Conservation (phyloP, 2,113 vertebrate species). For the Plotosus lineatus region DNA sequence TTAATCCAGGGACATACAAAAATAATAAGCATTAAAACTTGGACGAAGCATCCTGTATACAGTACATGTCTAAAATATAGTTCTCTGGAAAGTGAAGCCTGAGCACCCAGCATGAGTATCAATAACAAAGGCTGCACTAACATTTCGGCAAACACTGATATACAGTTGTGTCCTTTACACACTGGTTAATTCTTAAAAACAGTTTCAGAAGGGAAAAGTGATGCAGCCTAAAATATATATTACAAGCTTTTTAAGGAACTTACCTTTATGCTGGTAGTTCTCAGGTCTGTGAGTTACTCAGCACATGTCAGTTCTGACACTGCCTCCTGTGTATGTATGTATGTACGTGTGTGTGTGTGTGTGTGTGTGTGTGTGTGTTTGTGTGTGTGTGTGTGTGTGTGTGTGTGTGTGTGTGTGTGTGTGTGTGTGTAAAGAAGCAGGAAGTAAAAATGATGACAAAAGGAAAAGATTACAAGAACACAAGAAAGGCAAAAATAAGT, state of each 20-base stretch:
- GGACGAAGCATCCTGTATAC: neutral
- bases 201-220: neutral
- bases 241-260: neutral
- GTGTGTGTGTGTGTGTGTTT: neutral
- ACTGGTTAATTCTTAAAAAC: neutral
- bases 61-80: neutral
- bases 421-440: constrained; percentile 42
- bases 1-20: neutral
- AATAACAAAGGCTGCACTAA: neutral
- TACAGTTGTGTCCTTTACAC: neutral
- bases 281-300: constrained; percentile 19
- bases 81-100: neutral
- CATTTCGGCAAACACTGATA: neutral
- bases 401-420: too few relatives aligned
- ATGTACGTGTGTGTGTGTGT: neutral
- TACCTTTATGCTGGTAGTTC: constrained; percentile 3
- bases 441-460: constrained; percentile 51
- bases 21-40: neutral
- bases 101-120: neutral
- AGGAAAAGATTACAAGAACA: neutral
- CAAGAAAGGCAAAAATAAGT: constrained; percentile 15
- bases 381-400: neutral
- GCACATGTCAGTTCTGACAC: neutral
- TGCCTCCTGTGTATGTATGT: neutral
- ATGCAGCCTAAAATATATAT: neutral